Evolutionary conservation across 2,888 invertebrate species (phyloP).

Genomic region (Ceraclea dissimilis): DNA sequence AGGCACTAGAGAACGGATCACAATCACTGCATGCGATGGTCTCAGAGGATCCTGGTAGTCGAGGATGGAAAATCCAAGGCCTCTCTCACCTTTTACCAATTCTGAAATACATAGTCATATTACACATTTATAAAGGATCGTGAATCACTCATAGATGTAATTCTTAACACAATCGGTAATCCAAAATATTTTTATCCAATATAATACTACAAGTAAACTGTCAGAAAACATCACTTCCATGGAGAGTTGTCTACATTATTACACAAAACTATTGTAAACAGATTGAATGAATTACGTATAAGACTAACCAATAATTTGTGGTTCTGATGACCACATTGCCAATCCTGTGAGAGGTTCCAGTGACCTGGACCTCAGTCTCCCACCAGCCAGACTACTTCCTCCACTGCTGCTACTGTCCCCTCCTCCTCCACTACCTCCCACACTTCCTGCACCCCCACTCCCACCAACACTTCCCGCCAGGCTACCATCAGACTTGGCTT

Average conservation of each 20-base stretch:
- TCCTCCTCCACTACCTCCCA: conserved; percentile 29
- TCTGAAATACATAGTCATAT: conserved; percentile 41
- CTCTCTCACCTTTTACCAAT: conserved; percentile 92
- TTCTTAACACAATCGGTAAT: neutral
- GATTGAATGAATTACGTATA: too few relatives aligned
- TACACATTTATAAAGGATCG: too few relatives aligned
- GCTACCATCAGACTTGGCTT: conserved; percentile 90
- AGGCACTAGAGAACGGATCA: conserved; percentile 95
- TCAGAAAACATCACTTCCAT: too few relatives aligned
- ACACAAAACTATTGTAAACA: too few relatives aligned
- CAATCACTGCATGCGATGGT: conserved; percentile 93
- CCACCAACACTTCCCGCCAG: conserved; percentile 58
- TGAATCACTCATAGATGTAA: neutral
- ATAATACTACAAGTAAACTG: too few relatives aligned
- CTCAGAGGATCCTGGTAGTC: conserved; percentile 93
- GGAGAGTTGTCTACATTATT: too few relatives aligned
- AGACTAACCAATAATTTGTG: conserved; percentile 77
- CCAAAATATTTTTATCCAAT: neutral
- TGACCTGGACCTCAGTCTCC: conserved; percentile 64
- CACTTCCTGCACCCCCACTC: conserved; percentile 44
- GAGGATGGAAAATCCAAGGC: conserved; percentile 96
- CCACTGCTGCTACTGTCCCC: conserved; percentile 5
- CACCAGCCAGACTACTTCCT: conserved; percentile 33
- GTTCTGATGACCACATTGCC: conserved; percentile 98
- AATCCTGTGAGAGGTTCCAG: conserved; percentile 95